Conservation (phyloP, 2,113 vertebrate genomes). For the Stictonetta naevosa region DNA sequence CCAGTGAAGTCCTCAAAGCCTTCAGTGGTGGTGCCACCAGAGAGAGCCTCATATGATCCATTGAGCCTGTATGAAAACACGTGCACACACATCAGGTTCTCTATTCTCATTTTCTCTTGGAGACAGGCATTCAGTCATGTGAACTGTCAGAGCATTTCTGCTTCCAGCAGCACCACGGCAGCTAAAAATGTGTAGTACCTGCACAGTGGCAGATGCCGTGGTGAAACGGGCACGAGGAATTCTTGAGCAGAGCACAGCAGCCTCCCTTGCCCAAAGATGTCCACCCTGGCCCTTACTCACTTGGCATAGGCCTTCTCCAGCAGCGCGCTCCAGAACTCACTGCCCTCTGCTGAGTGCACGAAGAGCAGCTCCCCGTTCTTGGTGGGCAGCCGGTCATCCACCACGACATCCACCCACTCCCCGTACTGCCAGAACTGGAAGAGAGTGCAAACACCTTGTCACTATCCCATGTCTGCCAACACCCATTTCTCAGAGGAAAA, state of each 20-base stretch:
- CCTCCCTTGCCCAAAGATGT: neutral
- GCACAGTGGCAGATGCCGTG: accelerated
- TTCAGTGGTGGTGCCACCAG: constrained; percentile 91
- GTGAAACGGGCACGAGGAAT: neutral
- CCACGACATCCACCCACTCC: constrained; percentile 93
- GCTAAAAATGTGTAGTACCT: neutral
- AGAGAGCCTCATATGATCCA: constrained; percentile 90
- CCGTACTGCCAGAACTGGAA: constrained; percentile 94
- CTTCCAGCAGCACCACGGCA: neutral
- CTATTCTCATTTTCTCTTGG: neutral
- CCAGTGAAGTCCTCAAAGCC: constrained; percentile 97
- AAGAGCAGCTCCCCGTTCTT: constrained; percentile 90
- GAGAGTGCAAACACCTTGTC: neutral
- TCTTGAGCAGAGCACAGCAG: neutral
- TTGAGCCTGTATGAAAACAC: constrained; percentile 77
- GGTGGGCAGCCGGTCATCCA: constrained; percentile 91
- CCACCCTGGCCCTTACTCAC: constrained; percentile 71
- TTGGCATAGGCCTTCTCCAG: constrained; percentile 97
- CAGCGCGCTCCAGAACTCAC: constrained; percentile 93
- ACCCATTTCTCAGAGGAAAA: accelerated
- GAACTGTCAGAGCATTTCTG: neutral
- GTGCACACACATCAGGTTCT: neutral
- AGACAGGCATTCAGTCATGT: neutral
- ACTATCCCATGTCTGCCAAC: accelerated
- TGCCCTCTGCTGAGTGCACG: constrained; percentile 87